Conservation (phyloP, 2,797 vertebrate genomes). For the Ceryle rudis region DNA sequence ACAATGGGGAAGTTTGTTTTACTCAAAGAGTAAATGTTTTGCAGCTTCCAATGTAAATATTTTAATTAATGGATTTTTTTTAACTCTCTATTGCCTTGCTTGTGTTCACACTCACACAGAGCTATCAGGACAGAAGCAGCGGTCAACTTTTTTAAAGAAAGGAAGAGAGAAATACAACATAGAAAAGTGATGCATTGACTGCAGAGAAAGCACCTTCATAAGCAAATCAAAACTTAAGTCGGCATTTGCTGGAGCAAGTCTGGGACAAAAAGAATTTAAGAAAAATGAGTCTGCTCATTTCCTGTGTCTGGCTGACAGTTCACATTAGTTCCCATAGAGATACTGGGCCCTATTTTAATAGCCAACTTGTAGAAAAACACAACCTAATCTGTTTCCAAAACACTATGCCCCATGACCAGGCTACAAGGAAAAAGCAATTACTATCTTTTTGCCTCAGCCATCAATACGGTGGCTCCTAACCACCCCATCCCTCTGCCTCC, state of each 20-base stretch:
- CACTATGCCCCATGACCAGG: neutral
- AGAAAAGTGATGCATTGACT: neutral
- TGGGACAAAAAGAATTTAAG: neutral
- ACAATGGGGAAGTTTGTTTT: conserved; percentile 72
- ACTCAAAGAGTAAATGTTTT: conserved; percentile 61
- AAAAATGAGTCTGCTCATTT: neutral
- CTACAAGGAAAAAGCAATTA: neutral
- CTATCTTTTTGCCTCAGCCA: neutral
- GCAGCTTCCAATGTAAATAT: conserved; percentile 68
- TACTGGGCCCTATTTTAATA: neutral
- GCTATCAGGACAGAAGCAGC: neutral
- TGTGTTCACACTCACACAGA: neutral
- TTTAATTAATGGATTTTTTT: conserved; percentile 52
- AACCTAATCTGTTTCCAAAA: neutral
- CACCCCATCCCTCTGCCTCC: neutral
- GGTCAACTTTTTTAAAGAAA: neutral
- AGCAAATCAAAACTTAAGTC: neutral
- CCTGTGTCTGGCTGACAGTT: neutral
- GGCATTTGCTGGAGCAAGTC: neutral
- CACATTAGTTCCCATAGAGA: neutral
- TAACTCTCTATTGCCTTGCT: conserved; percentile 41
- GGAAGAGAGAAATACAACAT: neutral
- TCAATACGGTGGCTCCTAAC: neutral
- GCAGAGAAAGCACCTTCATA: neutral
- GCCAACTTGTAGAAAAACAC: neutral